Base-by-base conservation (phyloP, 1,140 invertebrate species). In the Bombus balteatus region DNA sequence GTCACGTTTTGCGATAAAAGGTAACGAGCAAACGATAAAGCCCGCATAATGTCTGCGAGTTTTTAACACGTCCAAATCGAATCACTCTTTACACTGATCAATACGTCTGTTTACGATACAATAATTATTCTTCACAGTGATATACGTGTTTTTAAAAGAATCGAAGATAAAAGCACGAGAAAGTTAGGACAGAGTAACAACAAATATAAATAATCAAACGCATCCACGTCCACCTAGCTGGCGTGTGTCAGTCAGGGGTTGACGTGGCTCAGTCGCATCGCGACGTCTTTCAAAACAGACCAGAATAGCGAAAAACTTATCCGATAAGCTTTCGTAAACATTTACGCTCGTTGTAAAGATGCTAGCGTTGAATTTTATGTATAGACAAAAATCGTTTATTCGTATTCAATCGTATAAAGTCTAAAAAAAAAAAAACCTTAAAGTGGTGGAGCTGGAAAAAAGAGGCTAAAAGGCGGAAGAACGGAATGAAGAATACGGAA, bases 51-150 rank as follows among this genome's bases (percentile, higher is more conserved):
- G 57, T 32, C 10, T 25, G 0, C 13, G 18, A 59, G 57, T 62
- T 62, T 62, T n/a, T 32, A 77, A 62, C 75, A 41, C 57, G 34
- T 39, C 28, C 75, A 59, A 62, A 77, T 59, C 34, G 34, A 77
- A 41, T 62, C 25, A 62, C 32, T 39, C 39, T 39, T 41, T 34
- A 41, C 75, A 77, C 53, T 13, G 75, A 77, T 77, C 75, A 12
- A 39, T 59, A 59, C 28, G 28, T 32, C 25, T n/a, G 37, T 77
- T 22, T 28, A n/a, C 57, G 57, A 62, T 62, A 57, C 37, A 0
- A 28, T 41, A 41, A 77, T 77, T 41, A 25, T 59, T 32, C 22
- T 12, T 39, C 37, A 32, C 34, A 10, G 6, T 9, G 34, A n/a
- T 76, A 12, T 47, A 75, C 25, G 47, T 75, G 73, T 57, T 74